Evolutionary conservation across 2,888 invertebrate genomes (phyloP), one percentile per base, ranked within the genome.

Genomic region (Pyralis farinalis): DNA sequence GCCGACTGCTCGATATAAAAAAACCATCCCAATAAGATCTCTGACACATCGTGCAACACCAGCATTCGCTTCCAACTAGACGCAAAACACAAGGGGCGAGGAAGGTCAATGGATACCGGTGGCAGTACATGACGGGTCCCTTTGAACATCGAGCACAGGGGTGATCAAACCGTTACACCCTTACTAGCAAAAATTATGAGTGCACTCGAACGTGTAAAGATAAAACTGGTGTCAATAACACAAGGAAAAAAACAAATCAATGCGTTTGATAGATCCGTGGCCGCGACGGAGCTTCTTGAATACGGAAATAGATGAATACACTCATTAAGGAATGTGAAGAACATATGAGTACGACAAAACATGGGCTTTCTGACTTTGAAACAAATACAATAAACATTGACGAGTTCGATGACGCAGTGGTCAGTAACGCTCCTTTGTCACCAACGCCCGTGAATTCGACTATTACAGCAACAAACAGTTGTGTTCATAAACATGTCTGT

Each of bases 1-100:
- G 71, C 62, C 61, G 61, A 69, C 70, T 75, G 66, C 68, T 71
- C 69, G 69, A 71, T 76, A 73, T 67, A 72, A 70, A 59, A n/a
- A 55, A 64, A 71, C 77, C 78, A 78, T 64, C 61, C 56, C 54
- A 64, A 55, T 53, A 51, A 52, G 74, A 76, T 46, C 79, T 53
- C 64, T 57, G 58, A 61, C 58, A 65, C 55, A 62, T 64, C 57
- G 60, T 64, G 61, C 55, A 58, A 54, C 63, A 60, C 57, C 63
- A 61, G 66, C 58, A 71, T 69, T 66, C 70, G 52, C 58, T 59
- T 51, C 53, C 45, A 49, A 46, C 34, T 40, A 49, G 52, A 49
- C 51, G 49, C 41, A 50, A 49, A 20, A 37, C 34, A 36, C 40
- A 35, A 46, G 46, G 47, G 49, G 49, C 40, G 42, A 47, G 43